A percentile compares a stretch with the other conserved stretches of the same genome.
phyloP scores from a whole-genome alignment of 2,888 invertebrate species.

The Orthosia incerta region DNA sequence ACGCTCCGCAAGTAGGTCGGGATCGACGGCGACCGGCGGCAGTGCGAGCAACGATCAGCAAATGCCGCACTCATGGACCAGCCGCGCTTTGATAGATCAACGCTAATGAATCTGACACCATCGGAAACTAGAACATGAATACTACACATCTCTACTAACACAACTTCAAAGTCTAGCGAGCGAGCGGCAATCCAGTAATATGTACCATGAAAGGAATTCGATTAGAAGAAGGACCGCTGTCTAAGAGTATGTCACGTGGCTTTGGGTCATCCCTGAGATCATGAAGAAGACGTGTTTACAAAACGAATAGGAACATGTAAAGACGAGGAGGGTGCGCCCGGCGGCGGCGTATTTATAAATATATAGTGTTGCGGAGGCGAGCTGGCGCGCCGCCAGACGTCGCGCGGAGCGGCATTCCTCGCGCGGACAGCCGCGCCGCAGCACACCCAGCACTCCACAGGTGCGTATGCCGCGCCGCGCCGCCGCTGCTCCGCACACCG shows the following conservation, averaged over 20 bases:
- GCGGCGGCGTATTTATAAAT: constrained; percentile 67
- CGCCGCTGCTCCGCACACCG: constrained; percentile 11
- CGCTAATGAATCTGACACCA: constrained; percentile 12
- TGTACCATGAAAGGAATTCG: background rate
- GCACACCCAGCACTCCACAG: constrained; percentile 58
- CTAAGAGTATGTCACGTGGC: background rate
- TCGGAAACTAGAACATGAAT: background rate
- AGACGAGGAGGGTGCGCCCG: constrained; percentile 41
- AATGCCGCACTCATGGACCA: constrained; percentile 9
- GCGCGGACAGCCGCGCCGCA: constrained; percentile 52
- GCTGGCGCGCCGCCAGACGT: constrained; percentile 70
- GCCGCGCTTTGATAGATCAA: background rate
- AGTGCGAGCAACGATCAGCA: constrained; percentile 35
- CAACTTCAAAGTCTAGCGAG: background rate
- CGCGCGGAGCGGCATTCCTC: constrained; percentile 61
- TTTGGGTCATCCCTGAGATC: background rate
- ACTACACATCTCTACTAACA: background rate
- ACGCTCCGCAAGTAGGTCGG: constrained; percentile 72
- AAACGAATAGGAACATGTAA: constrained; percentile 48
- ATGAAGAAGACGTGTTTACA: constrained; percentile 51
- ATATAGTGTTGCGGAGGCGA: constrained; percentile 54
- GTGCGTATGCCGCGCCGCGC: constrained; percentile 26
- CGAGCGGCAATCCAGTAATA: background rate
- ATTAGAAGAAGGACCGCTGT: background rate
- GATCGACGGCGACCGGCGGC: constrained; percentile 11